These are phyloP conservation scores for Actinia equina DNA, from an alignment of 64 coral and sea anemone genomes.

Conservation along the genomic window DNA sequence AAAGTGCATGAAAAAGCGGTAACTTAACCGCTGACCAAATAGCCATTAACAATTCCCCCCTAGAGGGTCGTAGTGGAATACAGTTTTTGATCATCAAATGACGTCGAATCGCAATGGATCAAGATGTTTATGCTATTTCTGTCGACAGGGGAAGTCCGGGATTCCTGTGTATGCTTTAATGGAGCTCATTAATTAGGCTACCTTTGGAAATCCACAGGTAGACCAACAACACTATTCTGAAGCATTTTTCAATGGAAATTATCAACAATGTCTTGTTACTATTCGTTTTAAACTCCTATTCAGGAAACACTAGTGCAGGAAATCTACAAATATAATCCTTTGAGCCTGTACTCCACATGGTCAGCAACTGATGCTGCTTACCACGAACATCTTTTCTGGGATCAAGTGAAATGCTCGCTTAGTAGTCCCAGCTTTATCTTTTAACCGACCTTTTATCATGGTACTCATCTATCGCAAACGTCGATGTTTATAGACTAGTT, in stretches of 20 bases:
- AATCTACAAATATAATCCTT: not conserved
- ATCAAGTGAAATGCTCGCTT: too few species aligned
- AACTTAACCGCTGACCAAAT: not conserved
- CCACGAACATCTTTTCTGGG: not conserved
- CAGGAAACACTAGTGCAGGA: too few species aligned
- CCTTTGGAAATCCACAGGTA: conserved; percentile 2
- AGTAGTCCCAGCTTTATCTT: too few species aligned
- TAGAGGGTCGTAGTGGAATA: not conserved
- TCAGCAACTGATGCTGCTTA: not conserved
- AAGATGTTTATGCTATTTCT: not conserved
- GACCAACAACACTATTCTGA: not conserved
- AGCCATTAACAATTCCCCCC: not conserved
- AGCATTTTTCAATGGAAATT: not conserved
- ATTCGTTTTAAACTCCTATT: not conserved
- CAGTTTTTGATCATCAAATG: not conserved
- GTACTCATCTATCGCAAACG: not conserved
- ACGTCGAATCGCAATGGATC: not conserved
- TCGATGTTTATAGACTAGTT: not conserved
- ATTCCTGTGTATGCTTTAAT: not conserved
- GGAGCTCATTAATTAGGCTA: not conserved
- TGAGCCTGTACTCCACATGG: not conserved
- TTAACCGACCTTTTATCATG: too few species aligned
- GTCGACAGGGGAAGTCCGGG: not conserved
- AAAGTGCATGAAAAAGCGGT: not conserved
- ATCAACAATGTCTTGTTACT: not conserved